phyloP scores from a whole-genome alignment of 2,888 invertebrate species.

The Amphimallon solstitiale region DNA sequence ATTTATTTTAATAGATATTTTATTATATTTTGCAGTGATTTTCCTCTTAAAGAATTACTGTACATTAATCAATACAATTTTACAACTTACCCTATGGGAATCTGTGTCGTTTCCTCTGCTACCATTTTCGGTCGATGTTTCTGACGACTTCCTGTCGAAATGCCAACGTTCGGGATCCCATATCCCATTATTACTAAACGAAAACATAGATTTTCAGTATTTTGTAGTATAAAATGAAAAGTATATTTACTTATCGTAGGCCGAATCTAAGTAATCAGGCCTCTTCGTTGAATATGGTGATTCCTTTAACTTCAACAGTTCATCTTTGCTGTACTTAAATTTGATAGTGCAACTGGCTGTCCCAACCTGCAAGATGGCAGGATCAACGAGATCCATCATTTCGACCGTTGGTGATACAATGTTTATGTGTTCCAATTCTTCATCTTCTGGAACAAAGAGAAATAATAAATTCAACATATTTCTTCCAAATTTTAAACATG shows the following conservation, averaged over 20 bases:
- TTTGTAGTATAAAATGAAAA: background rate
- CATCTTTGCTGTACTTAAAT: constrained; percentile 73
- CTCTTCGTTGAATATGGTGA: constrained; percentile 76
- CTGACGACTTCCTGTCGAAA: constrained; percentile 68
- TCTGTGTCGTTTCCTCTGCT: constrained; percentile 67
- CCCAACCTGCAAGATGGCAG: constrained; percentile 70
- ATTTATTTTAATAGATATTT: too few species aligned
- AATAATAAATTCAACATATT: too few species aligned
- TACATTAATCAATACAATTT: too few species aligned
- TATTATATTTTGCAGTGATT: too few species aligned
- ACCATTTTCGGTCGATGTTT: constrained; percentile 73
- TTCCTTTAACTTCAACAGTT: constrained; percentile 77
- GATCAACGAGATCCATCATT: constrained; percentile 63
- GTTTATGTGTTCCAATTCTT: constrained; percentile 65
- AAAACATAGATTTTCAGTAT: background rate
- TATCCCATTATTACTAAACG: constrained; percentile 61
- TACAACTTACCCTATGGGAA: constrained; percentile 65
- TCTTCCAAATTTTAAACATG: too few species aligned
- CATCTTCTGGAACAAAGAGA: constrained; percentile 62
- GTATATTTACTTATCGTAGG: constrained; percentile 66
- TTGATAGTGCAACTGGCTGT: constrained; percentile 61
- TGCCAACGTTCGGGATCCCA: constrained; percentile 69
- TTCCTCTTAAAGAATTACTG: too few species aligned
- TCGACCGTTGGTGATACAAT: constrained; percentile 55
- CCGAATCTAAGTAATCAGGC: constrained; percentile 74